These are phyloP conservation scores for Scrobipalpa costella DNA, from an alignment of 2,888 invertebrate species.

Conservation along the genomic window DNA sequence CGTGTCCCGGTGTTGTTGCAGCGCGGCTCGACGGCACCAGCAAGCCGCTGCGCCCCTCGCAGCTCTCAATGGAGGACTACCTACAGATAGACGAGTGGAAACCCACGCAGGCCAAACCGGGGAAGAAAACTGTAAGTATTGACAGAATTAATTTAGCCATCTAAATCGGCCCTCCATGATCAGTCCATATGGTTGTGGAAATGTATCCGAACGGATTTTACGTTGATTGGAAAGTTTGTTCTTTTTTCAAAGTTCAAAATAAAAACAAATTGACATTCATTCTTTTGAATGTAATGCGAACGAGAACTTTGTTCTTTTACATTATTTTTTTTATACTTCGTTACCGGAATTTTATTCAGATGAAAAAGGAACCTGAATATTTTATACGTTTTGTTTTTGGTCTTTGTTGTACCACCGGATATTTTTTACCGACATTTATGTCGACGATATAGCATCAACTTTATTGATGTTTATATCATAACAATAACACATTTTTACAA, in stretches of 20 bases:
- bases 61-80: constrained; percentile 95
- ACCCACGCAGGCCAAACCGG: constrained; percentile 82
- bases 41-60: constrained; percentile 85
- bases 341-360: not conserved
- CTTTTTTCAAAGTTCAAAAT: too few species aligned
- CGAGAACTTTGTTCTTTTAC: not conserved
- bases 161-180: not conserved
- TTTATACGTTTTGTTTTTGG: too few species aligned
- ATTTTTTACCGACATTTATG: too few species aligned
- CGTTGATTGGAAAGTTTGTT: not conserved
- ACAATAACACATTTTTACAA: not conserved
- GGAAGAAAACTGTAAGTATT: constrained; percentile 92
- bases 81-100: constrained; percentile 92
- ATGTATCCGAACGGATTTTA: constrained; percentile 31
- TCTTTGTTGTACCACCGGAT: too few species aligned
- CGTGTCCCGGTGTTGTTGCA: constrained; percentile 70
- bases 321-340: not conserved
- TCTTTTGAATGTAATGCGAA: constrained; percentile 21
- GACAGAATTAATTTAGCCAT: not conserved
- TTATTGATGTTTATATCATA: not conserved
- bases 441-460: too few species aligned
- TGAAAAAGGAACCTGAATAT: not conserved
- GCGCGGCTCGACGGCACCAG: constrained; percentile 96
- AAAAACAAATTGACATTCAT: not conserved
- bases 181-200: constrained; percentile 44